These are phyloP conservation scores for Poecile atricapillus DNA, from an alignment of 2,113 vertebrate genomes.

Conservation along the genomic window DNA sequence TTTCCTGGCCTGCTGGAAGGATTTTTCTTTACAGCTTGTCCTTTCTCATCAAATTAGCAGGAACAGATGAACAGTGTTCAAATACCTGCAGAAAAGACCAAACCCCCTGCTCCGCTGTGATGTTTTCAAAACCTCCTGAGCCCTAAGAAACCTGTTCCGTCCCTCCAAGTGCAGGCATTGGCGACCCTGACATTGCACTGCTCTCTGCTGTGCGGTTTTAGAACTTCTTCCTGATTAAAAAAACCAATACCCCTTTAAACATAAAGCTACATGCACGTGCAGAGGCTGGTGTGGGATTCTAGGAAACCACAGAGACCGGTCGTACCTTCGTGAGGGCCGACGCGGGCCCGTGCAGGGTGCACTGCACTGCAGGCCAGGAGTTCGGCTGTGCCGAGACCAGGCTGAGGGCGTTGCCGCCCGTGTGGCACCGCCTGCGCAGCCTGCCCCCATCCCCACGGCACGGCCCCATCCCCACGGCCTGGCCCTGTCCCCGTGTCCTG, in stretches of 20 bases:
- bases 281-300: not conserved
- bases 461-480: not conserved
- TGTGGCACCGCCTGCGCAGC: not conserved
- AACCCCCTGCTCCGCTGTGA: not conserved
- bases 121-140: not conserved
- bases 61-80: not conserved
- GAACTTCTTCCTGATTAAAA: not conserved
- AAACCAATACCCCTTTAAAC: not conserved
- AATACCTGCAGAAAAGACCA: not conserved
- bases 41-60: not conserved
- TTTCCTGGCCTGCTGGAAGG: not conserved
- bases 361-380: fast-evolving
- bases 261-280: not conserved
- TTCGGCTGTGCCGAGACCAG: not conserved
- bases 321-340: not conserved
- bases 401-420: fast-evolving
- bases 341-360: fast-evolving
- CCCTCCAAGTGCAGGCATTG: fast-evolving
- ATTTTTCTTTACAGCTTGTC: not conserved
- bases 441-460: too few species aligned
- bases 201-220: not conserved
- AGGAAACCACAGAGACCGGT: not conserved
- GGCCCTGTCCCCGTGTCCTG: not conserved
- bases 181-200: not conserved
- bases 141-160: not conserved